Evolutionary conservation across 2,797 vertebrate species (phyloP).

Genomic region (Gadopsis marmoratus): DNA sequence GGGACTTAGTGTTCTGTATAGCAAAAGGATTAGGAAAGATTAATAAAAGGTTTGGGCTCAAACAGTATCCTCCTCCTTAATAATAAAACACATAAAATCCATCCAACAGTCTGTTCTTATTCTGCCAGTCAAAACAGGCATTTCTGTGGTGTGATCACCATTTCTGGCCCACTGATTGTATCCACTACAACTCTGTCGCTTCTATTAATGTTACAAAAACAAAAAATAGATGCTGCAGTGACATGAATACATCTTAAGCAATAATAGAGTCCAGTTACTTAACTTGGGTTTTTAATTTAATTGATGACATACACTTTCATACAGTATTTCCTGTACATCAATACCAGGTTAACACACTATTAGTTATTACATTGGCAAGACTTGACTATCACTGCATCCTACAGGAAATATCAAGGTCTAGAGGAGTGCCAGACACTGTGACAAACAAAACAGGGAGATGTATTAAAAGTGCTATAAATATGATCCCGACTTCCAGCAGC

Average conservation of each 20-base stretch:
- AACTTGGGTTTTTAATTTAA: neutral
- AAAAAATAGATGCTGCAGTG: neutral
- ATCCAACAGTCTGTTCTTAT: constrained; percentile 12
- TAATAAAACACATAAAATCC: constrained; percentile 34
- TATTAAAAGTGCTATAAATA: constrained; percentile 21
- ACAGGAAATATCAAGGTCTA: constrained; percentile 39
- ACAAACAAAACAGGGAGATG: constrained; percentile 22
- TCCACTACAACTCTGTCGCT: neutral
- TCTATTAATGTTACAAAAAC: neutral
- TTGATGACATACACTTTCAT: neutral
- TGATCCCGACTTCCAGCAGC: constrained; percentile 8
- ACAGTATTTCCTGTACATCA: neutral
- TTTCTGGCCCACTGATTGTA: constrained; percentile 15
- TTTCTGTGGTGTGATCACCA: neutral
- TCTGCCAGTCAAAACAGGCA: constrained; percentile 21
- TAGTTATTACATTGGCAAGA: constrained; percentile 25
- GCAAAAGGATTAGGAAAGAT: constrained; percentile 47
- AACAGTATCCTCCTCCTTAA: constrained; percentile 4
- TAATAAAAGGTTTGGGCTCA: constrained; percentile 33
- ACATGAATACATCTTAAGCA: constrained; percentile 1
- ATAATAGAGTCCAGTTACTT: neutral
- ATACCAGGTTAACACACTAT: constrained; percentile 9
- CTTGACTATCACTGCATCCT: constrained; percentile 33
- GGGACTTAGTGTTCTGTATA: constrained; percentile 10
- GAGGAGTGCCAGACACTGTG: constrained; percentile 21